Percentiles rank a stretch among this genome's conserved stretches.
phyloP scores from a whole-genome alignment of 2,888 invertebrate genomes.

The Chelonus formosanus region DNA sequence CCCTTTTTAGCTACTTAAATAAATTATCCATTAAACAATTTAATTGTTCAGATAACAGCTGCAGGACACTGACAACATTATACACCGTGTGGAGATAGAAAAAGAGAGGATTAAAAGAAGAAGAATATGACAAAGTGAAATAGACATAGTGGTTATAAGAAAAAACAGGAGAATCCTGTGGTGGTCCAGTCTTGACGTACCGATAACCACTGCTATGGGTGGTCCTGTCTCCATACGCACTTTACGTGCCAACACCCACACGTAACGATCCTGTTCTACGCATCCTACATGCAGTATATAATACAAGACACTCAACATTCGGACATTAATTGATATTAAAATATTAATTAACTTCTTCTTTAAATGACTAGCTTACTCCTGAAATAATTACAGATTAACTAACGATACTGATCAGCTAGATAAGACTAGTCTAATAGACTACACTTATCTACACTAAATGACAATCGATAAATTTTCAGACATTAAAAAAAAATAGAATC shows the following conservation, averaged over 20 bases:
- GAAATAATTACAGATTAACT: slow-evolving; percentile 1
- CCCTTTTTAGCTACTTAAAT: no score
- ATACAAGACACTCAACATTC: slow-evolving; percentile 13
- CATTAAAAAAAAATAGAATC: no score
- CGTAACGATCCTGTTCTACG: slow-evolving; percentile 32
- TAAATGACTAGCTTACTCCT: slow-evolving; percentile 1
- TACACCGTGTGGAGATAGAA: no score
- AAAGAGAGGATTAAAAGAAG: slow-evolving; percentile 13
- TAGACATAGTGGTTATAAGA: slow-evolving; percentile 33
- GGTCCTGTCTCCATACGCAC: slow-evolving; percentile 49
- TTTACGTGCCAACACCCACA: slow-evolving; percentile 50
- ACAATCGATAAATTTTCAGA: no score
- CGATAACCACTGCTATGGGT: slow-evolving; percentile 46
- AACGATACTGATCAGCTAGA: no score
- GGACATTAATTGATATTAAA: slow-evolving; percentile 17
- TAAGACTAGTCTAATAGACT: no score
- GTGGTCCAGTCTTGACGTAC: slow-evolving; percentile 31
- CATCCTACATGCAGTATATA: slow-evolving; percentile 21
- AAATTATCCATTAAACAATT: no score
- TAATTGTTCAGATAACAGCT: no score
- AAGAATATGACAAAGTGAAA: slow-evolving; percentile 25
- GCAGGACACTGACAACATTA: no score
- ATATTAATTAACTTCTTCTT: slow-evolving; percentile 10
- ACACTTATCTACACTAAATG: no score
- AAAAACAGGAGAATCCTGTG: slow-evolving; percentile 35